Evolutionary conservation across 2,888 invertebrate genomes (phyloP), one percentile per base, ranked within the genome.

Genomic region (Synergus umbraculus): DNA sequence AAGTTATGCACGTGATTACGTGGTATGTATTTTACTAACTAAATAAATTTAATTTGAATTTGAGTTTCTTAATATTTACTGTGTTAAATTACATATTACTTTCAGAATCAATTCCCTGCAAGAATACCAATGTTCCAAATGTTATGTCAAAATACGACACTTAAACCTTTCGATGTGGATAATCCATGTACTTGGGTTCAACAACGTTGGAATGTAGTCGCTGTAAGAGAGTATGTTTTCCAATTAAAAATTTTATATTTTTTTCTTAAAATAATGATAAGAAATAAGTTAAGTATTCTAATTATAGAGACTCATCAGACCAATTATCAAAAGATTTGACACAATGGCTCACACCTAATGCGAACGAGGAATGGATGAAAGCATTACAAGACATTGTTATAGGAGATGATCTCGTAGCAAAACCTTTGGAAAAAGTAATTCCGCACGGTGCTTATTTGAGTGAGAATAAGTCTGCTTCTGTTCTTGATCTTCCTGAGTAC

Each of bases 131-230:
- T 78, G 0, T 91, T 88, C 76, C 88, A 90, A 77, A 90, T 91
- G 63, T 83, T 93, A 60, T 93, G 93, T 82, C 88, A 90, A 8
- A 89, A 92, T 82, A 92, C 92, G 78, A 83, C 86, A 5, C 81
- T 89, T 41, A 83, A 86, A 77, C 82, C 88, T 43, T 77, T 92
- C 18, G 84, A 83, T 65, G n/a, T 81, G 0, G 12, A 73, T 4
- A 79, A 82, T 0, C 94, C 95, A 0, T 96, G 96, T 87, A 90
- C 93, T 22, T 94, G 95, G 93, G 92, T 95, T 3, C 93, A 92
- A 64, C 95, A 96, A 86, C 95, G 95, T 0, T 95, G 95, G 94
- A 91, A 92, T 8, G 92, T 94, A 0, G 91, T 96, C 1, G 92
- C 95, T 0, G 92, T 94, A 7, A 92, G 92, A 83, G 92, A 92